A percentile compares a stretch with the other conserved stretches of the same genome.
These are phyloP conservation scores for Fukomys damarensis DNA, from an alignment of 2,113 vertebrate genomes.

Conservation along the genomic window DNA sequence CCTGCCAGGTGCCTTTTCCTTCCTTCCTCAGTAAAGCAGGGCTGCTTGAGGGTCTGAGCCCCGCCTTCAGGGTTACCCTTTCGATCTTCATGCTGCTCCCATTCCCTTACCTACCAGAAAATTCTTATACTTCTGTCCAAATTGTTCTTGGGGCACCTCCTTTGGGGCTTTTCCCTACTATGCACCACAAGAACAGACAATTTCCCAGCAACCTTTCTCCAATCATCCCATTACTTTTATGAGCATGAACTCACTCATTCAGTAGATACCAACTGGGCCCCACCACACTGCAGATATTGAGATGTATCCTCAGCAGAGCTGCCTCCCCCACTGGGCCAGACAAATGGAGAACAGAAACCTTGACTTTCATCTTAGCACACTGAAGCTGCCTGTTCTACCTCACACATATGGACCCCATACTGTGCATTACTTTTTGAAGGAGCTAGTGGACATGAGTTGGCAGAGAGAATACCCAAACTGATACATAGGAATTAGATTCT, in stretches of 20 bases:
- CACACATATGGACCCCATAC: accelerated
- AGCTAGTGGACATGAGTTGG: background rate
- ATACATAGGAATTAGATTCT: background rate
- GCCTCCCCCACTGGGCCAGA: background rate
- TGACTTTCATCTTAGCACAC: background rate
- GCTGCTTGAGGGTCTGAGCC: background rate
- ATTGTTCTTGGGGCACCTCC: background rate
- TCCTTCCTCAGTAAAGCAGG: background rate
- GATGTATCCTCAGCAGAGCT: background rate
- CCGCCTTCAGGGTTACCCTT: too few species aligned
- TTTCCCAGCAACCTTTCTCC: background rate
- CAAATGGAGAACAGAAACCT: background rate
- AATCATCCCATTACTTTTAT: background rate
- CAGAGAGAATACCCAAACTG: background rate
- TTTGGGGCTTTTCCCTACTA: background rate
- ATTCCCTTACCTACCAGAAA: background rate
- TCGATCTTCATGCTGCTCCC: background rate
- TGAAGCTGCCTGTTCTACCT: too few species aligned
- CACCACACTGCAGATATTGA: background rate
- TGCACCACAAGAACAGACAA: background rate
- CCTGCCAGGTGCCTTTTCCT: background rate
- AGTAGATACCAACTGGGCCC: background rate
- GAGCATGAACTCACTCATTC: background rate
- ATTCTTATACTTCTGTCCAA: background rate
- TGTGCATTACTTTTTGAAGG: background rate